Evolutionary conservation across 2,888 invertebrate genomes (phyloP), one percentile per base, ranked within the genome.

Genomic region (Monopis laevigella): DNA sequence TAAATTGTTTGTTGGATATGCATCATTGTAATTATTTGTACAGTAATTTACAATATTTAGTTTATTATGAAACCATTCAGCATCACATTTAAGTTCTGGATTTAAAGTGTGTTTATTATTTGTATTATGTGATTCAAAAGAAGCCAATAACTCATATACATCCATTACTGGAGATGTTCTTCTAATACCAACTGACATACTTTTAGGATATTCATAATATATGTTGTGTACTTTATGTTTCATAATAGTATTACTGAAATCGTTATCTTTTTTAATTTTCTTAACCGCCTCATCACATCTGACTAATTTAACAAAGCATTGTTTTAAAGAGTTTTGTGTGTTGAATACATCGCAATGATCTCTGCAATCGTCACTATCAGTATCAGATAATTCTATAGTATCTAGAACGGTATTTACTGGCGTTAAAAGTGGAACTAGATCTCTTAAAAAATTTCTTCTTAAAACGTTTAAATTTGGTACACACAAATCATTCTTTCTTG

Each of bases 151-250:
- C 19, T 67, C 63, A 46, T 52, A 62, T 17, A 54, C 51, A 43
- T 59, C 57, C 49, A 68, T 64, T 2, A 68, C 65, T 8, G 70
- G 69, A 10, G 69, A 69, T 45, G 46, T 59, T 43, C 49, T 54
- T 26, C 46, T 49, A 29, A 35, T 16, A 12, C 11, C 8, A 29
- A n/a, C 6, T 13, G 24, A n/a, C 24, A 24, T 24, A 10, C 24
- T 10, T 24, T 24, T 24, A n/a, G n/a, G n/a, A n/a, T 24, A 24
- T 24, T 7, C 24, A 7, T 5, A 7, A 24, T 24, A 6, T 24
- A 10, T 24, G 24, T 24, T 24, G 24, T 24, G 6, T 24, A 7
- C 6, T 24, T 24, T 24, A 6, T 24, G 6, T 24, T 5, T 24
- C 6, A 24, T 24, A 24, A n/a, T n/a, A n/a, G n/a, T n/a, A n/a